phyloP scores from a whole-genome alignment of 2,888 invertebrate genomes.

The Pseudanteris insignis region DNA sequence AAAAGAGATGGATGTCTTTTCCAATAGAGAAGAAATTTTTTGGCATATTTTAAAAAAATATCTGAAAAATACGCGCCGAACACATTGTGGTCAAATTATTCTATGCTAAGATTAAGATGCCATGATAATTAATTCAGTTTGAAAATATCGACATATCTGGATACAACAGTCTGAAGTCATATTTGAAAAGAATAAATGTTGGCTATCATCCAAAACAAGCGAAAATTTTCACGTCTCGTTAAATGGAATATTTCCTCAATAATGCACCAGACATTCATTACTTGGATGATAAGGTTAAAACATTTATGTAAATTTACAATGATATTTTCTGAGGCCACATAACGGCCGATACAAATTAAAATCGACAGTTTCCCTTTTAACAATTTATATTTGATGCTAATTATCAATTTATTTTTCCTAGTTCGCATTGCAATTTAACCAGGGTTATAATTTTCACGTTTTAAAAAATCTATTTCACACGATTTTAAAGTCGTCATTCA shows the following conservation, averaged over 20 bases:
- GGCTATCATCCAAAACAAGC: slow-evolving; percentile 1
- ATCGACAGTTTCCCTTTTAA: too few species aligned
- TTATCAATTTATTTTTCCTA: too few species aligned
- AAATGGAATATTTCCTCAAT: background rate
- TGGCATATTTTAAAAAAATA: too few species aligned
- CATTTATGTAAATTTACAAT: background rate
- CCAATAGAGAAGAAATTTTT: too few species aligned
- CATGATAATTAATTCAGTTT: slow-evolving; percentile 9
- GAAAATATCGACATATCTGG: slow-evolving; percentile 10
- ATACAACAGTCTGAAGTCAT: slow-evolving; percentile 10
- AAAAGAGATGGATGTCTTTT: too few species aligned
- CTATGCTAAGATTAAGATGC: slow-evolving; percentile 16
- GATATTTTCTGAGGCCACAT: too few species aligned
- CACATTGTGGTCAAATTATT: slow-evolving; percentile 16
- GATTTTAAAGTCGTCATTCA: too few species aligned
- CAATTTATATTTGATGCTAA: too few species aligned
- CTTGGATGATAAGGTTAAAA: background rate
- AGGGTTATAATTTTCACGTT: too few species aligned
- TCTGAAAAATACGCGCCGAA: too few species aligned
- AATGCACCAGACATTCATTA: background rate
- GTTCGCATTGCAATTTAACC: too few species aligned
- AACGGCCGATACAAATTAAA: background rate
- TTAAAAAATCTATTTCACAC: too few species aligned
- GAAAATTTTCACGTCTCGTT: background rate
- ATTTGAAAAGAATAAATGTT: slow-evolving; percentile 2